Evolutionary conservation across 2,113 vertebrate genomes (phyloP), one percentile per base, ranked within the genome.

Genomic region (Mobula birostris): DNA sequence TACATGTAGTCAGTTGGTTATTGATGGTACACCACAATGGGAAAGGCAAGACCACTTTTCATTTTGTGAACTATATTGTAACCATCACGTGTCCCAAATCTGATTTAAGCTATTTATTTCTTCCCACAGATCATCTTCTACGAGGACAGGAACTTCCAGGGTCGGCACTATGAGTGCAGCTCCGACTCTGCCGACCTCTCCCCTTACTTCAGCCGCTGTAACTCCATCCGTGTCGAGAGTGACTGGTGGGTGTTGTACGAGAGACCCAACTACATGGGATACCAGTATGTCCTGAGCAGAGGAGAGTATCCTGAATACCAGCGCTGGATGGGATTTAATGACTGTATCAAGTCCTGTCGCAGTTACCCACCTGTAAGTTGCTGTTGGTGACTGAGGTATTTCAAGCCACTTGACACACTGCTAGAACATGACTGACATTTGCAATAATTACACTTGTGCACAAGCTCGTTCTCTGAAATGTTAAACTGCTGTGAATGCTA

Each of bases 171-270:
- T 80, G 94, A 95, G 88, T 95, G 95, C 94, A 83, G 83, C 12
- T 77, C 12, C 48, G 95, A 95, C 70, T 94, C 87, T 77, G 36
- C 94, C 2, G 94, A 95, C 92, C 48, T 95, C 7, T 29, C 14
- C 12, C 61, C 36, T 32, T 95, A 94, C 68, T 79, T 95, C 29
- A 95, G 78, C 72, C 94, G 94, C 21, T 95, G 95, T 40, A 95
- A 94, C 48, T 95, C 95, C 29, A 91, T 95, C 77, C 94, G 58
- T n/a, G 95, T 95, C 2, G n/a, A 94, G 11, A 94, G 82, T 40
- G 95, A 94, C 27, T 87, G 94, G 94, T 97, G 97, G 96, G 96
- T 97, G 63, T 78, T 97, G 5, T 96, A 96, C 5, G 96, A 97
- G 94, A 96, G 95, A 94, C 95, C 96, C 0, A 96, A 95, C 68